phyloP scores from a whole-genome alignment of 2,888 invertebrate genomes.

The Cephus spinipes region DNA sequence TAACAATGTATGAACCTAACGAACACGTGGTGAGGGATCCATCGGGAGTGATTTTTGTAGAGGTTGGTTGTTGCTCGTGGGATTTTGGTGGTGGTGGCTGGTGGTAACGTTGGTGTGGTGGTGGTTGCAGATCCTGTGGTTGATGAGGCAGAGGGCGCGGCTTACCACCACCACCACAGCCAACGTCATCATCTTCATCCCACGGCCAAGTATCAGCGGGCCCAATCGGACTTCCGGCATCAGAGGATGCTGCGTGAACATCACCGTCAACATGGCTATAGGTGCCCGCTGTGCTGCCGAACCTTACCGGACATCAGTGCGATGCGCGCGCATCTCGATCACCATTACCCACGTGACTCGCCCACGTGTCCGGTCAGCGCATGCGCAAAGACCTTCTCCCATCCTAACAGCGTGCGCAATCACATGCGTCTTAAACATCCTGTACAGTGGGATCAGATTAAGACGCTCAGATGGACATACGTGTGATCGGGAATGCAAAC shows the following conservation, averaged over 20 bases:
- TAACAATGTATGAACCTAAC: background rate
- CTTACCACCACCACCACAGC: conserved; percentile 65
- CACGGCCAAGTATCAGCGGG: conserved; percentile 64
- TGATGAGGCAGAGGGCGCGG: conserved; percentile 60
- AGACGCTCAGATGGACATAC: conserved; percentile 81
- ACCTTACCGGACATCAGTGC: conserved; percentile 75
- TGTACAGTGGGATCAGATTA: conserved; percentile 86
- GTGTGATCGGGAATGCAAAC: conserved; percentile 64
- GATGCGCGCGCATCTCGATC: conserved; percentile 81
- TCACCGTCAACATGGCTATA: conserved; percentile 68
- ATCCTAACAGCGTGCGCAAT: conserved; percentile 88
- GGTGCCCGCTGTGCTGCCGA: conserved; percentile 81
- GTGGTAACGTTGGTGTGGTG: conserved; percentile 66
- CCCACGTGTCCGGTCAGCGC: conserved; percentile 82
- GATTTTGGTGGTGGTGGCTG: conserved; percentile 58
- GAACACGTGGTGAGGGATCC: background rate
- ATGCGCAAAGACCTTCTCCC: conserved; percentile 82
- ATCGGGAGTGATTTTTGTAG: background rate
- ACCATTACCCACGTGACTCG: conserved; percentile 88
- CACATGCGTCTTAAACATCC: conserved; percentile 89
- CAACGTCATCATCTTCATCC: conserved; percentile 55
- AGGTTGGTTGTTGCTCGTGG: conserved; percentile 7
- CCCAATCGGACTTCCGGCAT: conserved; percentile 60
- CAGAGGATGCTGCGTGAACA: conserved; percentile 56
- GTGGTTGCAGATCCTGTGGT: conserved; percentile 67